phyloP scores from a whole-genome alignment of 1,140 invertebrate species.

The Mycetomoellerius zeteki region DNA sequence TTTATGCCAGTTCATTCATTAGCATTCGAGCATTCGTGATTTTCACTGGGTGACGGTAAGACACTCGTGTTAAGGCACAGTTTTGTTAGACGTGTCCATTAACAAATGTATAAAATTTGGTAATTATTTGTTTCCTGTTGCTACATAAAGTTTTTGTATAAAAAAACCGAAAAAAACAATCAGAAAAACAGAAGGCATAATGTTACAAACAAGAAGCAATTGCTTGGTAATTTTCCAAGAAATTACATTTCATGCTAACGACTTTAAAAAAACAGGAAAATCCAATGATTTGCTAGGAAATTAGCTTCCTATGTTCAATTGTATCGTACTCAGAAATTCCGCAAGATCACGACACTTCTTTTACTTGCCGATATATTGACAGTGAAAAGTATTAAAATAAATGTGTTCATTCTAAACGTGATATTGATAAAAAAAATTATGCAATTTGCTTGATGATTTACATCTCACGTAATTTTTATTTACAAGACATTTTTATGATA shows the following conservation, averaged over 20 bases:
- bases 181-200: neutral
- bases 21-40: conserved; percentile 21
- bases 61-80: neutral
- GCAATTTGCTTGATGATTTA: neutral
- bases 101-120: neutral
- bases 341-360: neutral
- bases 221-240: conserved; percentile 23
- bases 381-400: neutral
- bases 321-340: neutral
- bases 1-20: conserved; percentile 61
- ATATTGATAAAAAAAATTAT: neutral
- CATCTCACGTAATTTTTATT: neutral
- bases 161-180: neutral
- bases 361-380: neutral
- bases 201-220: neutral
- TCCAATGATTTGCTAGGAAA: neutral
- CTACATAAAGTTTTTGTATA: neutral
- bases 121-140: neutral
- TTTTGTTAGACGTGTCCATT: neutral
- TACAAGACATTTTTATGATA: neutral
- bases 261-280: neutral
- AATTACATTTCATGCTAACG: neutral
- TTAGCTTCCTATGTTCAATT: conserved; percentile 17
- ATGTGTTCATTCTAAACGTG: neutral
- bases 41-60: neutral